phyloP scores from a whole-genome alignment of 92 coral and sea anemone genomes.

The Montipora capitata region DNA sequence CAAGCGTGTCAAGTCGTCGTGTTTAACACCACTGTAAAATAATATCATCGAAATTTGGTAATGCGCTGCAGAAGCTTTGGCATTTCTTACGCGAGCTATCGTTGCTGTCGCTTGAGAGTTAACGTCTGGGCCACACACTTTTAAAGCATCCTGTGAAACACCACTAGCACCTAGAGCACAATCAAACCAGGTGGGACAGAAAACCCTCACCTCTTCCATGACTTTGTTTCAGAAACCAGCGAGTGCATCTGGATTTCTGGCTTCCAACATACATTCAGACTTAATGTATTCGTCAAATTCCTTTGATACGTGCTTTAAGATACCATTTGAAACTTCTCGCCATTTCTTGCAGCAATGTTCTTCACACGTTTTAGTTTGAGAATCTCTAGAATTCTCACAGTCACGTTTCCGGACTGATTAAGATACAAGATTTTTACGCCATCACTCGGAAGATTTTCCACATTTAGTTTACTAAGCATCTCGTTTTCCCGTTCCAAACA shows the following conservation, averaged over 20 bases:
- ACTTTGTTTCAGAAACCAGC: slow-evolving; percentile 68
- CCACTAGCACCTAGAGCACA: slow-evolving; percentile 66
- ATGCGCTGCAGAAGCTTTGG: slow-evolving; percentile 54
- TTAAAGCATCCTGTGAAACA: background rate
- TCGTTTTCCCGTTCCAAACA: background rate
- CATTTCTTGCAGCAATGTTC: slow-evolving; percentile 48
- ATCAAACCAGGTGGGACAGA: slow-evolving; percentile 74
- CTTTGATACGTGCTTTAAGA: slow-evolving; percentile 31
- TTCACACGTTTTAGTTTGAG: slow-evolving; percentile 44
- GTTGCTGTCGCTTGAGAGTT: slow-evolving; percentile 71
- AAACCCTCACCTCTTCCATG: slow-evolving; percentile 61
- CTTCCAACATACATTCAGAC: slow-evolving; percentile 31
- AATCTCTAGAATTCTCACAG: slow-evolving; percentile 60
- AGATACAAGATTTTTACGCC: slow-evolving; percentile 56
- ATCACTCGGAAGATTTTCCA: slow-evolving; percentile 55
- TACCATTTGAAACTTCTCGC: slow-evolving; percentile 52
- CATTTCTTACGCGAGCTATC: slow-evolving; percentile 67
- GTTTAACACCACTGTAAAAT: slow-evolving; percentile 72
- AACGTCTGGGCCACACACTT: background rate
- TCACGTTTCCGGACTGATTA: slow-evolving; percentile 45
- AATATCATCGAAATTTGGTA: slow-evolving; percentile 69
- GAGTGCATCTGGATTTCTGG: slow-evolving; percentile 68
- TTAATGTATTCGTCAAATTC: slow-evolving; percentile 59
- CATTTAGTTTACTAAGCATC: slow-evolving; percentile 26
- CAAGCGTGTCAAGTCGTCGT: slow-evolving; percentile 63